Evolutionary conservation across 2,113 vertebrate genomes (phyloP).

Genomic region (Elachura formosa): DNA sequence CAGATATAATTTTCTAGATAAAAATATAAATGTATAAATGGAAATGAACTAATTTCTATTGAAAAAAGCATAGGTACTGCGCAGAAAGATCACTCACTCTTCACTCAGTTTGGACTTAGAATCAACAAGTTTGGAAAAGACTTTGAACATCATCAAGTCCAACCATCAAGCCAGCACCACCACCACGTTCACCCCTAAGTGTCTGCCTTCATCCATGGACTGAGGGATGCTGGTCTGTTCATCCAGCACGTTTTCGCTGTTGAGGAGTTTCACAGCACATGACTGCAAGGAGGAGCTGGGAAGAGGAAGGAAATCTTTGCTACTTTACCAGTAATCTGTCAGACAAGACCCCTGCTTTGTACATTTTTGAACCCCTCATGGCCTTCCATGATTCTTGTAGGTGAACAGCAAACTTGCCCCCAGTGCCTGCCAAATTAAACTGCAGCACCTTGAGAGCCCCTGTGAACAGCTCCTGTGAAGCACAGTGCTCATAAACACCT

Average conservation of each 20-base stretch:
- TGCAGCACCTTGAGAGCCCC: neutral
- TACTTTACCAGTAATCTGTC: neutral
- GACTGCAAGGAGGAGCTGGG: neutral
- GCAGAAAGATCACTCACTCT: neutral
- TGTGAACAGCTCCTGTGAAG: neutral
- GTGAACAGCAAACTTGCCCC: neutral
- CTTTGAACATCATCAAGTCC: neutral
- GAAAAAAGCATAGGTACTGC: neutral
- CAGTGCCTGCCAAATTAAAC: constrained; percentile 5
- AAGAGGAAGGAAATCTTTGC: neutral
- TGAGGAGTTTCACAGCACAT: neutral
- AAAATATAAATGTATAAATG: neutral
- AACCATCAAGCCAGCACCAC: neutral
- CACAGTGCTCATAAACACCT: neutral
- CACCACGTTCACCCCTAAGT: neutral
- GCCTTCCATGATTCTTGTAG: neutral
- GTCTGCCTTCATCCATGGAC: neutral
- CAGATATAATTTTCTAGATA: neutral
- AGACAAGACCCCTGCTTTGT: neutral
- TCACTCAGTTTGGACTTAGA: neutral
- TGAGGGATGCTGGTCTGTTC: neutral
- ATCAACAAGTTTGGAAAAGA: neutral
- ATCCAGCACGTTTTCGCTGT: neutral
- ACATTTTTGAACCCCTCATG: neutral
- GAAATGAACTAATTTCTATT: neutral